A percentile compares a stretch with the other conserved stretches of the same genome.
phyloP scores from a whole-genome alignment of 2,888 invertebrate species.

The Trichopria drosophilae region DNA sequence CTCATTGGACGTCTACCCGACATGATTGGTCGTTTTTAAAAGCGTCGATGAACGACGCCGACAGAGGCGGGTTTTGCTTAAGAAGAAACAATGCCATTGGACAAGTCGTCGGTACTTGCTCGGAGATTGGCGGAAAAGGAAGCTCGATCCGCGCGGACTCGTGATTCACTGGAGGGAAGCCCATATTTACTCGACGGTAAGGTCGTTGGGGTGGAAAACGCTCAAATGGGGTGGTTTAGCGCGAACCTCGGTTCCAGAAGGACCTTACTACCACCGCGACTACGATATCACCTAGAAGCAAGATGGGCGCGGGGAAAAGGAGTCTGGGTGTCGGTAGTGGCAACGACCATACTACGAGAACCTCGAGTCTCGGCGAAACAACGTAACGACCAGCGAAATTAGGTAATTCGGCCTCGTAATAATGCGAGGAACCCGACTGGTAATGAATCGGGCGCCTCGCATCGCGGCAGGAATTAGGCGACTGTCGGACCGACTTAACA shows the following conservation, averaged over 20 bases:
- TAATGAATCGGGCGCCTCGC: constrained; percentile 54
- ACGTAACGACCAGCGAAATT: constrained; percentile 57
- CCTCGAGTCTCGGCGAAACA: constrained; percentile 49
- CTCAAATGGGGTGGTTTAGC: constrained; percentile 60
- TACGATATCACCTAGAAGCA: constrained; percentile 4
- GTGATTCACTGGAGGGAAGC: constrained; percentile 20
- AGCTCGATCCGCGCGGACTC: constrained; percentile 28
- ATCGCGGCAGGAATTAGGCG: constrained; percentile 47
- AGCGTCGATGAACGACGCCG: constrained; percentile 36
- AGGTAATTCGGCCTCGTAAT: constrained; percentile 58
- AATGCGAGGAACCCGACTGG: constrained; percentile 51
- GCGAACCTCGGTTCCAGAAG: constrained; percentile 57
- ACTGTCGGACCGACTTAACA: constrained; percentile 43
- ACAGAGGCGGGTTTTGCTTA: constrained; percentile 45
- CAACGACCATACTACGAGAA: no score
- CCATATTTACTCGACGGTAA: constrained; percentile 53
- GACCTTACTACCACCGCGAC: constrained; percentile 45
- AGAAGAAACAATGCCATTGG: constrained; percentile 47
- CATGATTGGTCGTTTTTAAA: constrained; percentile 48
- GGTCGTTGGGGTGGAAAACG: constrained; percentile 59
- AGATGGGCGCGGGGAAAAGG: constrained; percentile 2
- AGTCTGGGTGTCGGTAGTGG: no score
- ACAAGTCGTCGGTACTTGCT: constrained; percentile 32
- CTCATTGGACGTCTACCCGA: constrained; percentile 38
- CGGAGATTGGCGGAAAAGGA: constrained; percentile 37